phyloP scores from a whole-genome alignment of 2,113 vertebrate species.

The Calidris pygmaea region DNA sequence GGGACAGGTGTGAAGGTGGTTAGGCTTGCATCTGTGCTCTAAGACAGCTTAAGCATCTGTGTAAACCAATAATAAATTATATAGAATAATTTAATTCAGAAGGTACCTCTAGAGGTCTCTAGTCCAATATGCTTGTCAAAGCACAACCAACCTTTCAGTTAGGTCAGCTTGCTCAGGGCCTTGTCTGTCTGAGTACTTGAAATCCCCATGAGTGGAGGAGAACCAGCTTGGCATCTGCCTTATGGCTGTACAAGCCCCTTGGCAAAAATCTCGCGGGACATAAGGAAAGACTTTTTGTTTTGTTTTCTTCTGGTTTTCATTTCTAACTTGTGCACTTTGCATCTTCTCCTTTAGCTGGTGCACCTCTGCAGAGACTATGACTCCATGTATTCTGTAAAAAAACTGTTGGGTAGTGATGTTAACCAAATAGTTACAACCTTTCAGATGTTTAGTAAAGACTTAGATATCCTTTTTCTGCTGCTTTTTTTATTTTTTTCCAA shows the following conservation, averaged over 20 bases:
- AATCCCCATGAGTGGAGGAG: neutral
- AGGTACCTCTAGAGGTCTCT: neutral
- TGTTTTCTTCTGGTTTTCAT: neutral
- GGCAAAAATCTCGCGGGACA: neutral
- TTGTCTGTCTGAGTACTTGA: neutral
- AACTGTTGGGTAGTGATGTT: neutral
- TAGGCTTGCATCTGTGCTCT: neutral
- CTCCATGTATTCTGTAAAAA: neutral
- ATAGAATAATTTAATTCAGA: neutral
- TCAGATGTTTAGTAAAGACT: neutral
- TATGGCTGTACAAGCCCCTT: neutral
- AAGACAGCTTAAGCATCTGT: neutral
- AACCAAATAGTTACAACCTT: neutral
- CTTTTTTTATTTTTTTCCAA: neutral
- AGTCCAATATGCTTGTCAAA: neutral
- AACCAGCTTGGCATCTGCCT: neutral
- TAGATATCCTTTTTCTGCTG: rapidly evolving
- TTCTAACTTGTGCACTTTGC: neutral
- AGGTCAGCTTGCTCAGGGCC: neutral
- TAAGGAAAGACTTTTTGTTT: neutral
- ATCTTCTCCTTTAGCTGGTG: neutral
- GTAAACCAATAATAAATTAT: neutral
- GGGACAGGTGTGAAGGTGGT: neutral
- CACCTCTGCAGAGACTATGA: neutral
- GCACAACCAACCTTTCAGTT: neutral